A percentile compares a stretch with the other conserved stretches of the same genome.
phyloP scores from a whole-genome alignment of 2,888 invertebrate species.

The Smittia aterrima region DNA sequence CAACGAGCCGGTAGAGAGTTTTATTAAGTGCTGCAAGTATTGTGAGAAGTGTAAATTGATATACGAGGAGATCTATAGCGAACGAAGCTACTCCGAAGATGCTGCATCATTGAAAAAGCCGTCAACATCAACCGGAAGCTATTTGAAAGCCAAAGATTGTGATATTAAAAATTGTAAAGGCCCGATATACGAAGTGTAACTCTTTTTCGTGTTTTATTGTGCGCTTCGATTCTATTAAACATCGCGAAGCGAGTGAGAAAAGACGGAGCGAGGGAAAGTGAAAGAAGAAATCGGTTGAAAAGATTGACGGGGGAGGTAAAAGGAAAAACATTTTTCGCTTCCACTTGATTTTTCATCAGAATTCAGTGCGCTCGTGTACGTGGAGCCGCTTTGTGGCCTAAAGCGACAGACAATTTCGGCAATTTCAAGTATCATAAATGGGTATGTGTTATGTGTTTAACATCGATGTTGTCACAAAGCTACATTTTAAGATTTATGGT shows the following conservation, averaged over 20 bases:
- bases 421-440: slow-evolving; percentile 25
- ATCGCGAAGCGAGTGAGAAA: neutral
- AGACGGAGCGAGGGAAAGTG: no score
- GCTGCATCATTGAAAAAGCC: neutral
- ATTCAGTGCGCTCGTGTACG: neutral
- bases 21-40: slow-evolving; percentile 37
- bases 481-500: slow-evolving; percentile 17
- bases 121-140: slow-evolving; percentile 39
- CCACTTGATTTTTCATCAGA: neutral
- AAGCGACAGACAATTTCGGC: slow-evolving; percentile 24
- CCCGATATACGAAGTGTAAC: slow-evolving; percentile 45
- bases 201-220: neutral
- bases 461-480: neutral
- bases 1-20: slow-evolving; percentile 41
- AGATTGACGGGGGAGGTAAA: neutral
- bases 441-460: slow-evolving; percentile 13
- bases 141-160: slow-evolving; percentile 45
- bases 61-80: slow-evolving; percentile 38
- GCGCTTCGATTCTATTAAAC: slow-evolving; percentile 2
- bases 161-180: slow-evolving; percentile 45
- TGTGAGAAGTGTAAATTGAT: slow-evolving; percentile 41
- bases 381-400: neutral
- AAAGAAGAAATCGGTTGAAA: no score
- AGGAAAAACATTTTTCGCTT: neutral
- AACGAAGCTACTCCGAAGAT: neutral